Conservation (phyloP, 2,888 invertebrate species). For the Anthophora plumipes region DNA sequence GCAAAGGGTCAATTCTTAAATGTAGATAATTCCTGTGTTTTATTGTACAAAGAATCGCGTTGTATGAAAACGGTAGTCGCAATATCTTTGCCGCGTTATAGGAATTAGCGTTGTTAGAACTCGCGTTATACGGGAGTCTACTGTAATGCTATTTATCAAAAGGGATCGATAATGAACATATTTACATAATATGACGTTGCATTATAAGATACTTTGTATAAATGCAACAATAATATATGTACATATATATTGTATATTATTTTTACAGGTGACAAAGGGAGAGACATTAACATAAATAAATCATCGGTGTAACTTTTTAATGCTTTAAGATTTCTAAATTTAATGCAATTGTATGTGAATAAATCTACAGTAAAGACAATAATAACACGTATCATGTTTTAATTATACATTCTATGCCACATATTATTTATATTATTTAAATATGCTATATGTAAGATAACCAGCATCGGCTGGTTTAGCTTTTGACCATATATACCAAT, state of each 20-base stretch:
- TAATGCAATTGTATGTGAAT: conserved; percentile 53
- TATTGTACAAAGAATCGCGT: no score
- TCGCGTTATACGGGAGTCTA: no score
- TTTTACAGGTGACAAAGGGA: conserved; percentile 92
- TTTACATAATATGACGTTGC: no score
- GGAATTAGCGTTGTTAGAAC: no score
- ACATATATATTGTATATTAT: conserved; percentile 21
- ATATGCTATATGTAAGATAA: neutral
- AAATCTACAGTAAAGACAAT: conserved; percentile 42
- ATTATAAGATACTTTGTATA: neutral
- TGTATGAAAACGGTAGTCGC: no score
- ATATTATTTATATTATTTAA: neutral
- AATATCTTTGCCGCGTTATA: no score
- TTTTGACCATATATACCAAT: neutral
- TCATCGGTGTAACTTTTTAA: neutral
- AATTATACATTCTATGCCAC: conserved; percentile 11
- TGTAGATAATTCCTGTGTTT: no score
- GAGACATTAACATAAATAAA: conserved; percentile 91
- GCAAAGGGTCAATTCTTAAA: no score
- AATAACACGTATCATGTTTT: neutral
- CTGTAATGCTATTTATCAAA: no score
- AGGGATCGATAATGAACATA: no score
- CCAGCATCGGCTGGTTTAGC: neutral
- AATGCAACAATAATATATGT: neutral
- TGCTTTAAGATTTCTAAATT: conserved; percentile 51